Conservation (phyloP, 2,113 vertebrate genomes). For the Sceloporus tristichus region DNA sequence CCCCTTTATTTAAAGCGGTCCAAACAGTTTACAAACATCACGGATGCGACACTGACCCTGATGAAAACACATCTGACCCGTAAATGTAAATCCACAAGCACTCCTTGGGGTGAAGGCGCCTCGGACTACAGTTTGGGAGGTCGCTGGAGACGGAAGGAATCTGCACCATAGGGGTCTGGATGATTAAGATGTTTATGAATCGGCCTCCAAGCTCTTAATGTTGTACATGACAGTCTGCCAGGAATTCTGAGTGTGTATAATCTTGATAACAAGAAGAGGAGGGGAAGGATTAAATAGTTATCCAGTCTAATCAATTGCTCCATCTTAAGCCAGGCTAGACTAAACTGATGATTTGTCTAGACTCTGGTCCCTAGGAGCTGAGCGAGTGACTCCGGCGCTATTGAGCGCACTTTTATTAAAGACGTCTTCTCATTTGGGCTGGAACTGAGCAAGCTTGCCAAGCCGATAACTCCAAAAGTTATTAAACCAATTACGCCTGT, state of each 20-base stretch:
- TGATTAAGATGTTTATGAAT: slow-evolving; percentile 49
- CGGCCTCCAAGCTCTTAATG: slow-evolving; percentile 35
- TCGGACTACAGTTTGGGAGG: slow-evolving; percentile 31
- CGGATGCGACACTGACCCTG: neutral
- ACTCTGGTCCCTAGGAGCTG: slow-evolving; percentile 55
- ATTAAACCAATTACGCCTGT: slow-evolving; percentile 53
- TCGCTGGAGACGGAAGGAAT: slow-evolving; percentile 42
- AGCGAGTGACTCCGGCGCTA: slow-evolving; percentile 41
- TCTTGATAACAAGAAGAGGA: slow-evolving; percentile 29
- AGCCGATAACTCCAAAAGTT: slow-evolving; percentile 42
- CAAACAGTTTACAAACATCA: slow-evolving; percentile 42
- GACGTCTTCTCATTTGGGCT: slow-evolving; percentile 44
- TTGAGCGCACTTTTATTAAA: slow-evolving; percentile 46
- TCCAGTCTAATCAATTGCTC: slow-evolving; percentile 53
- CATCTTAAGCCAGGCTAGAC: slow-evolving; percentile 57
- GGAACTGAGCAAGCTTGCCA: slow-evolving; percentile 46
- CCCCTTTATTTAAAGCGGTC: slow-evolving; percentile 39
- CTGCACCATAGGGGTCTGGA: slow-evolving; percentile 25
- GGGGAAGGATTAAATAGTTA: slow-evolving; percentile 48
- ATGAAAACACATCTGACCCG: slow-evolving; percentile 35
- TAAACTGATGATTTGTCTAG: slow-evolving; percentile 59
- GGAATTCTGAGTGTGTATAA: slow-evolving; percentile 29
- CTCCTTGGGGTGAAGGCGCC: slow-evolving; percentile 24
- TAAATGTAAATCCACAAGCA: slow-evolving; percentile 14
- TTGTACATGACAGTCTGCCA: slow-evolving; percentile 44